Conservation (phyloP, 1,140 invertebrate genomes). For the Drosophila rhopaloa region DNA sequence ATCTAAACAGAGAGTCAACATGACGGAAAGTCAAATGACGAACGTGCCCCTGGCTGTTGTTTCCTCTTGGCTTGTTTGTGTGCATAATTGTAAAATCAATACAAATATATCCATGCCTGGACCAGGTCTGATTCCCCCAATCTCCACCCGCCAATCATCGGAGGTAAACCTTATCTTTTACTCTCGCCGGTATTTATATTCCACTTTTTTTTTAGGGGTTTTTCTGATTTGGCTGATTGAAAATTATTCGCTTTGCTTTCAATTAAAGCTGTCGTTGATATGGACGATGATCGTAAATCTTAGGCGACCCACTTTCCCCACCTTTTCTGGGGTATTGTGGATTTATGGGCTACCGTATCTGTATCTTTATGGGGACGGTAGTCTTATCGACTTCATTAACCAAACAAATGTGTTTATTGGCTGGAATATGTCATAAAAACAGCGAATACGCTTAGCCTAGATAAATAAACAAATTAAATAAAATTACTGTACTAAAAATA, state of each 20-base stretch:
- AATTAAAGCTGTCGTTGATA: conserved; percentile 78
- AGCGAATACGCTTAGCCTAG: conserved; percentile 52
- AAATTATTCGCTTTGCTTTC: conserved; percentile 77
- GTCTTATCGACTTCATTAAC: conserved; percentile 79
- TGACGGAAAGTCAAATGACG: conserved; percentile 53
- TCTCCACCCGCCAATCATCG: conserved; percentile 7
- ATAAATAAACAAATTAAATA: conserved; percentile 83
- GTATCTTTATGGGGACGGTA: conserved; percentile 76
- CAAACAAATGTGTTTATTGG: conserved; percentile 81
- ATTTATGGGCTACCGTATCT: conserved; percentile 66
- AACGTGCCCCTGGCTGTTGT: conserved; percentile 47
- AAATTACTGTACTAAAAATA: conserved; percentile 77
- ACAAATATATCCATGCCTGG: conserved; percentile 78
- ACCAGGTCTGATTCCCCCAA: conserved; percentile 15
- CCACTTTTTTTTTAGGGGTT: conserved; percentile 15
- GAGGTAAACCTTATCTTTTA: conserved; percentile 41
- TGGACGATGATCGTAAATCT: conserved; percentile 65
- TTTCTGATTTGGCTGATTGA: conserved; percentile 65
- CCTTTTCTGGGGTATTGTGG: conserved; percentile 35
- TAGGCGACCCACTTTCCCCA: conserved; percentile 40
- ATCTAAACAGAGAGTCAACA: conserved; percentile 83
- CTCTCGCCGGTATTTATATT: conserved; percentile 17
- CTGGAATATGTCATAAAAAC: conserved; percentile 21
- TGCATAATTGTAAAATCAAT: conserved; percentile 84
- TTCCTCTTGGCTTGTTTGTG: conserved; percentile 65